Conservation (phyloP, 2,113 vertebrate genomes). For the Promerops cafer region DNA sequence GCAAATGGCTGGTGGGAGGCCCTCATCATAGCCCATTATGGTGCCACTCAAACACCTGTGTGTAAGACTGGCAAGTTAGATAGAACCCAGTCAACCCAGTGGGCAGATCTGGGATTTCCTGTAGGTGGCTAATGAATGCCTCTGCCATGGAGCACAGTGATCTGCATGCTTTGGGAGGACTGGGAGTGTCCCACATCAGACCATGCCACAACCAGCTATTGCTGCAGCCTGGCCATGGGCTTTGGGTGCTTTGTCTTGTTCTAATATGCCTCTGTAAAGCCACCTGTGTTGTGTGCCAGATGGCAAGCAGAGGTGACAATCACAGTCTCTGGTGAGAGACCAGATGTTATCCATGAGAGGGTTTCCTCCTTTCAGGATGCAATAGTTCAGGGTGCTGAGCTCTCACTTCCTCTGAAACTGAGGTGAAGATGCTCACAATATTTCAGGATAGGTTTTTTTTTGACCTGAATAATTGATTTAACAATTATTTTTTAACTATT, state of each 20-base stretch:
- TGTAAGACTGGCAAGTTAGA: background rate
- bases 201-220: background rate
- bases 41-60: background rate
- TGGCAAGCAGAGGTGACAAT: background rate
- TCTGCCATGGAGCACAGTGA: background rate
- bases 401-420: background rate
- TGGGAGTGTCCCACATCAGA: background rate
- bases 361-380: background rate
- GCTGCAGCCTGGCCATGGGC: background rate
- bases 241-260: background rate
- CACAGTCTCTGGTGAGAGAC: background rate
- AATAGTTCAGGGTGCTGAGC: background rate
- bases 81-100: accelerated
- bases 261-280: background rate
- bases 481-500: background rate
- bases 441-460: background rate
- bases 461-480: background rate
- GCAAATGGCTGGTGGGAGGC: accelerated
- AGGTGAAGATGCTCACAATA: background rate
- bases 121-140: background rate
- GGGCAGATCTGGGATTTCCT: background rate
- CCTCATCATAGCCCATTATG: accelerated
- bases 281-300: background rate
- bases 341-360: background rate
- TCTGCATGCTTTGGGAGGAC: background rate